Evolutionary conservation across 2,797 vertebrate species (phyloP).

Genomic region (Hybognathus amarus): DNA sequence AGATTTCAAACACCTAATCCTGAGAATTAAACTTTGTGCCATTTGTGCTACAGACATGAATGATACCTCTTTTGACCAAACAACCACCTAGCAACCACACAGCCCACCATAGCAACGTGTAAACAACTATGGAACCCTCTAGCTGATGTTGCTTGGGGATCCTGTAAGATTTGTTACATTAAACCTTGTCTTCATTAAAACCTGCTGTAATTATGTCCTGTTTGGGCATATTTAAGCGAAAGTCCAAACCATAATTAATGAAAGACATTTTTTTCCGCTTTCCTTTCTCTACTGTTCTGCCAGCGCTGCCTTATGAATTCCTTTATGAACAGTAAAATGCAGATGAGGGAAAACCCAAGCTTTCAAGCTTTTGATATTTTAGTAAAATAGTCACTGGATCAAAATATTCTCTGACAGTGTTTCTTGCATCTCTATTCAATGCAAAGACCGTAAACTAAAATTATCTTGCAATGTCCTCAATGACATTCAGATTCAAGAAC

Average conservation of each 20-base stretch:
- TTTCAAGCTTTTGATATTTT: background rate
- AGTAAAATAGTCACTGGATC: background rate
- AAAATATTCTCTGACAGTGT: background rate
- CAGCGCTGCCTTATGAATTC: background rate
- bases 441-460: background rate
- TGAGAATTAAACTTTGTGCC: background rate
- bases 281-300: background rate
- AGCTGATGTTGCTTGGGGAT: background rate
- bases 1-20: constrained; percentile 1
- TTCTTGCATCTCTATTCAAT: background rate
- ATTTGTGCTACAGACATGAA: background rate
- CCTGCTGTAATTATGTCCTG: background rate
- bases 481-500: background rate
- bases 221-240: background rate
- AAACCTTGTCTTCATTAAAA: background rate
- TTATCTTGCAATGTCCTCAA: background rate
- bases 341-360: background rate
- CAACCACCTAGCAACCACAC: background rate
- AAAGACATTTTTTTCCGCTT: background rate
- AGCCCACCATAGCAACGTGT: background rate
- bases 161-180: background rate
- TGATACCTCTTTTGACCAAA: background rate
- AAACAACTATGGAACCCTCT: background rate
- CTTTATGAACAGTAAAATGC: background rate
- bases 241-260: constrained; percentile 6